Evolutionary conservation across 2,797 vertebrate genomes (phyloP), one percentile per base, ranked within the genome.

Genomic region (Luscinia megarhynchos): DNA sequence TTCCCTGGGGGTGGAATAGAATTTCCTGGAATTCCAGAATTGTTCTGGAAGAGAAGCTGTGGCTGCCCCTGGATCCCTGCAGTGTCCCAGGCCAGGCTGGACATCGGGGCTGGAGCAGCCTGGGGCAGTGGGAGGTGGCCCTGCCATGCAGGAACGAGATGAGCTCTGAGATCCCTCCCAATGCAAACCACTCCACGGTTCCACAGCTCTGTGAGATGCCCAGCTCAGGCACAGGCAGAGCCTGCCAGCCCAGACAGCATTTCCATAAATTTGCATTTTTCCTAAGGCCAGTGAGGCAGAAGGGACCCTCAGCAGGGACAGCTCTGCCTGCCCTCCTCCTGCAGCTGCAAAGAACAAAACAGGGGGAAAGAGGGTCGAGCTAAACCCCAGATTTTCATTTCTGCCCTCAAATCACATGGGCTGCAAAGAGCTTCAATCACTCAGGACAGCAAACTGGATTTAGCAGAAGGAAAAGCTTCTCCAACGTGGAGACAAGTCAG

Each of bases 251-350:
- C n/a, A 34, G 14, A 26, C 34, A 5, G 10, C 0, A 57, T 79
- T 90, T 70, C 67, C 90, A 92, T 41, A 88, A 32, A 54, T 87
- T 66, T 74, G 79, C 84, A 85, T 75, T 74, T 87, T 74, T 15
- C 40, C 70, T 17, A 12, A 43, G 1, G 29, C 29, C 15, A 10
- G 41, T 1, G 61, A 87, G 55, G 55, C 17, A 16, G 74, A 30
- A 86, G 80, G 40, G 50, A 83, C 23, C 27, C 17, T 9, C 3
- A 0, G 68, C 68, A 51, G 78, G 50, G 69, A 73, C 74, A 38
- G 16, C 68, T 82, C 62, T 55, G 91, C 63, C 30, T 21, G 36
- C 67, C 51, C 22, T 36, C 70, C 66, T 51, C 62, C 75, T 48
- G 53, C 66, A 51, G n/a, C 32, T 55, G 43, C 66, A n/a, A n/a